Conservation (phyloP, 92 coral and sea anemone genomes). For the Nematostella vectensis region DNA sequence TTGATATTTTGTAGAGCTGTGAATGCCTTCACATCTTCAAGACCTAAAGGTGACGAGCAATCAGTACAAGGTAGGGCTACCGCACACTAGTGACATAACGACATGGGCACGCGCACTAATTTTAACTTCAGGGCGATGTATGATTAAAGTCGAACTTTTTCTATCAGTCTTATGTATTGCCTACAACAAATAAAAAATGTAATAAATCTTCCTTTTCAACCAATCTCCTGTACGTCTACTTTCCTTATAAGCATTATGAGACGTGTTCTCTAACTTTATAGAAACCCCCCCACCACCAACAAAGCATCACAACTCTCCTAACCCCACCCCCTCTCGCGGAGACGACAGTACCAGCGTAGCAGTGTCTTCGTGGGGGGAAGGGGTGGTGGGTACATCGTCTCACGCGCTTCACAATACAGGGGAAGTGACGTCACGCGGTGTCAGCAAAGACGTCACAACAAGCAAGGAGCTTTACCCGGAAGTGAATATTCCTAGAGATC, state of each 20-base stretch:
- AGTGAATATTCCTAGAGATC: constrained; percentile 19
- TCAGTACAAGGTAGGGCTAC: background rate
- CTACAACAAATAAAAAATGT: too few species aligned
- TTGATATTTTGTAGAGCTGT: constrained; percentile 18
- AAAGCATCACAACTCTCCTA: too few species aligned
- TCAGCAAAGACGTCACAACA: constrained; percentile 43
- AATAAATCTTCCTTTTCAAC: too few species aligned
- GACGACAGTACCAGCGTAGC: constrained; percentile 47
- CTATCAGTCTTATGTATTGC: background rate
- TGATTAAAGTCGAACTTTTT: background rate
- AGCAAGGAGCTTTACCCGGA: constrained; percentile 56
- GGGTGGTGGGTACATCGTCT: constrained; percentile 60
- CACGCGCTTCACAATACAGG: constrained; percentile 54
- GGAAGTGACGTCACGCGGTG: constrained; percentile 58
- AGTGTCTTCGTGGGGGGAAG: constrained; percentile 82
- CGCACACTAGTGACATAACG: background rate
- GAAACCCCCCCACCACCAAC: too few species aligned
- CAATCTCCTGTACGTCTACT: too few species aligned
- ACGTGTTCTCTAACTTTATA: too few species aligned
- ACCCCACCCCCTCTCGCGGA: too few species aligned
- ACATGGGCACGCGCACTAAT: background rate
- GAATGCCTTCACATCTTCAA: constrained; percentile 14
- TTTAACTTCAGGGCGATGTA: background rate
- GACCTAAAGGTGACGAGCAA: background rate
- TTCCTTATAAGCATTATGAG: background rate